Base-by-base conservation (phyloP, 92 coral and sea anemone species). In the Pocillopora meandrina region DNA sequence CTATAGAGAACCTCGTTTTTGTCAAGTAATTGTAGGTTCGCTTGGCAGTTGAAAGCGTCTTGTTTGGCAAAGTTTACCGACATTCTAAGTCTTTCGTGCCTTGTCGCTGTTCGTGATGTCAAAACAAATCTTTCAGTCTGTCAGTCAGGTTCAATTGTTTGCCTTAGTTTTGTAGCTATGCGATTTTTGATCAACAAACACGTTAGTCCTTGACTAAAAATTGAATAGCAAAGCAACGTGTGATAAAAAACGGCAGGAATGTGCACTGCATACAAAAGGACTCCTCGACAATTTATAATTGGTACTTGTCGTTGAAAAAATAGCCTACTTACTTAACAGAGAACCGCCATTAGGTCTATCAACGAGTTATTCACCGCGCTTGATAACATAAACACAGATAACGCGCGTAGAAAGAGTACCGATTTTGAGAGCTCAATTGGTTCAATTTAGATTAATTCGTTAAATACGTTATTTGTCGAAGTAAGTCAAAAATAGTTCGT, bases 151-250 rank as follows among this genome's bases (percentile, higher is more conserved):
- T 20, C 56, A 12, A 21, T 73, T 83, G 80, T 83, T 82, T 82
- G 70, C n/a, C 78, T 55, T 82, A 62, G 86, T 55, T 82, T 82
- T 82, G 71, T 65, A 83, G 86, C 86, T 83, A 73, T 83, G 86
- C 55, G 79, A 63, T 61, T 82, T 73, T 82, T 70, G 56, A 52
- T 73, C 79, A 72, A 63, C 86, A 82, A 82, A 72, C 86, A 80
- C 56, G 57, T 33, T 66, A 80, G 36, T 62, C 21, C 66, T 49
- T 67, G 26, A 72, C 13, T 15, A 21, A 23, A 73, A 82, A 72
- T 63, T 82, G 61, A 61, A 47, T 71, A 63, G 86, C 18, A 73
- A 60, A 71, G 31, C 21, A 21, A 72, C n/a, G 67, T 12, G 35
- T 12, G 47, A 79, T 63, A 12, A 71, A 82, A 60, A 19, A 58